These are phyloP conservation scores for Hemitrygon akajei DNA, from an alignment of 2,797 vertebrate species.

Conservation along the genomic window DNA sequence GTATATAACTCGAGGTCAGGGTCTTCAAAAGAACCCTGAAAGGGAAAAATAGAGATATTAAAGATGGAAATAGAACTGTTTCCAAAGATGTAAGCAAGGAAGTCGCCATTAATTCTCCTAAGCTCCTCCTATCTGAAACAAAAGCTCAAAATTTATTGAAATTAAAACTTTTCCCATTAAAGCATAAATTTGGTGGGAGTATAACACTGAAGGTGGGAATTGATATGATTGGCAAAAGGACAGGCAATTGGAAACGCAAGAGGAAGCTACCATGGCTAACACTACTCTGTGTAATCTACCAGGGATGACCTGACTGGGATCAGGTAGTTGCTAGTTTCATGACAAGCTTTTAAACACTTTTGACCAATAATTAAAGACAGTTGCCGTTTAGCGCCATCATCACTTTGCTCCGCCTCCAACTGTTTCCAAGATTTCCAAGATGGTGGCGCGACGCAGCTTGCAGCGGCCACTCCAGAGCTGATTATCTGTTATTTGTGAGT, in stretches of 20 bases:
- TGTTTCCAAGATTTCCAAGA: too few species aligned
- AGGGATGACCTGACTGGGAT: neutral
- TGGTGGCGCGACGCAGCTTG: too few species aligned
- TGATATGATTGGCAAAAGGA: neutral
- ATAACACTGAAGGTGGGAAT: neutral
- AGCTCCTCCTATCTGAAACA: neutral
- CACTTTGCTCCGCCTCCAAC: too few species aligned
- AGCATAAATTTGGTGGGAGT: neutral
- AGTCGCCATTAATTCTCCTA: too few species aligned
- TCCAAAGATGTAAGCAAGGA: too few species aligned
- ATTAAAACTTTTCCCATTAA: neutral
- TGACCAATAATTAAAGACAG: neutral
- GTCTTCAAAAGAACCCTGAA: too few species aligned
- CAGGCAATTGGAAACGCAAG: neutral
- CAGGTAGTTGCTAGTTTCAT: neutral
- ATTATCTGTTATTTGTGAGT: too few species aligned
- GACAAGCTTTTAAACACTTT: neutral
- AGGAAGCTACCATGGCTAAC: neutral
- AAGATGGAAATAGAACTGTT: too few species aligned
- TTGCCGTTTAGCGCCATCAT: too few species aligned
- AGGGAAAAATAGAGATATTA: too few species aligned
- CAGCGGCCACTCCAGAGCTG: too few species aligned
- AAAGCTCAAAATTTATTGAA: neutral
- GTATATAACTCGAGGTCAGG: too few species aligned
- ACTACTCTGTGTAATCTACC: neutral